These are phyloP conservation scores for Aphaenogaster floridana DNA, from an alignment of 1,140 invertebrate genomes.

Conservation along the genomic window DNA sequence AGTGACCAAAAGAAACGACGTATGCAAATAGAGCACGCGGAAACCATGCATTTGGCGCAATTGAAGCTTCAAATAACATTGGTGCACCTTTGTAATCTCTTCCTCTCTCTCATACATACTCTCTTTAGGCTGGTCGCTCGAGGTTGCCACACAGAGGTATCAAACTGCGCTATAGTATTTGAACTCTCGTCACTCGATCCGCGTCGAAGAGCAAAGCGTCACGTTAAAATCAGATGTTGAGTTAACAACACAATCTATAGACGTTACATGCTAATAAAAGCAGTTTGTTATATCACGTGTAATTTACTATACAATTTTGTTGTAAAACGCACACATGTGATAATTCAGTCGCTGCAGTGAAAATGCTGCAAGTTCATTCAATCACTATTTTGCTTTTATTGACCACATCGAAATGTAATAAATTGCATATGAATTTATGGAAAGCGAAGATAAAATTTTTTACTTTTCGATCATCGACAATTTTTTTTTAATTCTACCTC, in stretches of 20 bases:
- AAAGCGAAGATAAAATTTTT: neutral
- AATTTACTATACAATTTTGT: neutral
- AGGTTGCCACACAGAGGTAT: constrained; percentile 28
- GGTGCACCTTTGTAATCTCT: constrained; percentile 18
- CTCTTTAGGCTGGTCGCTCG: neutral
- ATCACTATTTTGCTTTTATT: neutral
- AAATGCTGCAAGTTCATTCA: neutral
- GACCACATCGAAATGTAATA: neutral
- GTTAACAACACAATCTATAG: constrained; percentile 19
- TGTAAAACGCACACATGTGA: neutral
- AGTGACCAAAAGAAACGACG: neutral
- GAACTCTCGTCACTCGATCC: constrained; percentile 22
- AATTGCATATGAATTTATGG: neutral
- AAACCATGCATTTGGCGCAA: constrained; percentile 40
- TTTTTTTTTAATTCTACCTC: neutral
- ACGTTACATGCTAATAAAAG: neutral
- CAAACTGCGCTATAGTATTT: constrained; percentile 46
- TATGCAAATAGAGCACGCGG: neutral
- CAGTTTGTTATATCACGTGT: neutral
- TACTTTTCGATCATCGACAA: neutral
- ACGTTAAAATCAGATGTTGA: constrained; percentile 39
- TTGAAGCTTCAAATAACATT: constrained; percentile 52
- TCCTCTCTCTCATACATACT: neutral
- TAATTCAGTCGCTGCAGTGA: neutral
- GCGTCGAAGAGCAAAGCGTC: neutral